A percentile compares a stretch with the other conserved stretches of the same genome.
Conservation (phyloP, 2,797 vertebrate species). For the Takifugu rubripes region DNA sequence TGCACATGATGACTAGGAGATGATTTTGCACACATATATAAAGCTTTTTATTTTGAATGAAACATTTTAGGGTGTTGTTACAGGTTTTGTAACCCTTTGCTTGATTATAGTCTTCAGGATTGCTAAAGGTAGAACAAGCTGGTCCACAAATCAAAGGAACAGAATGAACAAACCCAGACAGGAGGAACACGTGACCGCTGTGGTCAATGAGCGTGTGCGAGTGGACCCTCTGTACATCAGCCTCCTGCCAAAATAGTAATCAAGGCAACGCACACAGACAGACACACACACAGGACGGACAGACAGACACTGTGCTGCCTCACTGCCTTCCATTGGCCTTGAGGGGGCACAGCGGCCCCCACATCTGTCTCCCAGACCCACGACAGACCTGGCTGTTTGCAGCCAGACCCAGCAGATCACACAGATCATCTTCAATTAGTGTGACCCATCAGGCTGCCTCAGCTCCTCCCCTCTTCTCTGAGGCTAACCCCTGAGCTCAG, state of each 20-base stretch:
- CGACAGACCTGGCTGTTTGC: slow-evolving; percentile 66
- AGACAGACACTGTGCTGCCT: slow-evolving; percentile 70
- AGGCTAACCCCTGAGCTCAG: slow-evolving; percentile 61
- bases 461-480: slow-evolving; percentile 53
- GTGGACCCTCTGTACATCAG: slow-evolving; percentile 60
- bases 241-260: slow-evolving; percentile 69
- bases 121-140: too few relatives aligned
- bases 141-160: not conserved
- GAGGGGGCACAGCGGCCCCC: slow-evolving; percentile 65
- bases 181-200: slow-evolving; percentile 37
- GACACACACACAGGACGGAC: slow-evolving; percentile 45
- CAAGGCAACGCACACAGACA: slow-evolving; percentile 53
- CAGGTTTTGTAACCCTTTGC: too few relatives aligned
- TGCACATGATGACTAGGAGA: slow-evolving; percentile 34
- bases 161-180: slow-evolving; percentile 44
- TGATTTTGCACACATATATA: slow-evolving; percentile 21
- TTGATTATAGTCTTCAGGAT: too few relatives aligned
- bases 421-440: slow-evolving; percentile 75
- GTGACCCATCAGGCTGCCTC: slow-evolving; percentile 68
- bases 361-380: slow-evolving; percentile 79
- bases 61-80: slow-evolving; percentile 2
- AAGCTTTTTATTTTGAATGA: slow-evolving; percentile 14
- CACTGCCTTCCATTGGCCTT: slow-evolving; percentile 64
- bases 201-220: slow-evolving; percentile 74
- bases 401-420: slow-evolving; percentile 67